Base-by-base conservation (phyloP, 2,888 invertebrate species). In the Biston betularia region DNA sequence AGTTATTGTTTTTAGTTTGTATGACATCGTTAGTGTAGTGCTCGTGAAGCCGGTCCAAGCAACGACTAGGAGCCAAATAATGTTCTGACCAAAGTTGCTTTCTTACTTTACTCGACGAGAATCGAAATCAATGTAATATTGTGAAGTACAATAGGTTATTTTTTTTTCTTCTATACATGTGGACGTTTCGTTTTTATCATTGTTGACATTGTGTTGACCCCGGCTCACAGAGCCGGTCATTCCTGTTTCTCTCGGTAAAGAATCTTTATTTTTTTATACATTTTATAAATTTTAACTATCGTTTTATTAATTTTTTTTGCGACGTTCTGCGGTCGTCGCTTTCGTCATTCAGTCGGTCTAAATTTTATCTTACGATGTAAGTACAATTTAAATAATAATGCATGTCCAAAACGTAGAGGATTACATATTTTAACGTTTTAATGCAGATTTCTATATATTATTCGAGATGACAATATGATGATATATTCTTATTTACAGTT, bases 221-320 rank as follows among this genome's bases (percentile, higher is more conserved):
- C 82, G 79, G 78, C 74, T 77, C 79, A 79, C 81, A 81, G 83
- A 86, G 76, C 82, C 84, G 76, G 86, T 89, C 92, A 92, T 93
- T 92, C 92, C 92, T 90, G 73, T 85, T 86, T 89, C 83, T 89
- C 88, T 87, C 88, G 83, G 84, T 84, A 80, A 89, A 80, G 92
- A 90, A 93, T 92, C 91, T 93, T 93, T 93, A 92, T 92, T 93
- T 92, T 81, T 93, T 91, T 92, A 91, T 89, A 91, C 87, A 84
- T 91, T 38, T 92, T 91, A 75, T 81, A 74, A 80, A 76, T 78
- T 71, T n/a, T 72, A 72, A 76, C 75, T 70, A 67, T 76, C 71
- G 70, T 76, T 73, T 73, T 72, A 65, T 73, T 52, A 69, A n/a
- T n/a, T 70, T 68, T 54, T 68, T 83, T 87, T 84, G 82, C 79